These are phyloP conservation scores for Cryptoblepharus egeriae DNA, from an alignment of 2,797 vertebrate species.

Conservation along the genomic window DNA sequence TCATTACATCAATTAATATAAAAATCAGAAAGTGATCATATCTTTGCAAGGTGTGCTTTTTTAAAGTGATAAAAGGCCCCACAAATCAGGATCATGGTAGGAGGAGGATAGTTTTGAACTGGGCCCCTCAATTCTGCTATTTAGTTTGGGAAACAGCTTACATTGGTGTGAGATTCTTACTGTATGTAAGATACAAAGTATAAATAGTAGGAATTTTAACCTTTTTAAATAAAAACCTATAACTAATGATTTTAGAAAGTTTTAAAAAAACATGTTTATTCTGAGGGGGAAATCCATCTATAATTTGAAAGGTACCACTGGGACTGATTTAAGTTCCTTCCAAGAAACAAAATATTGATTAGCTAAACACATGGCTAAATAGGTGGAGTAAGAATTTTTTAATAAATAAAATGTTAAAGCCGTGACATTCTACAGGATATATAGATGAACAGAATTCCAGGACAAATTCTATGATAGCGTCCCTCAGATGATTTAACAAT, in stretches of 20 bases:
- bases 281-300: too few relatives aligned
- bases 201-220: not conserved
- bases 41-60: too few relatives aligned
- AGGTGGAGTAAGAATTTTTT: too few relatives aligned
- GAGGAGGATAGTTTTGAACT: too few relatives aligned
- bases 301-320: not conserved
- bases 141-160: too few relatives aligned
- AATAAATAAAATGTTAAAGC: not conserved
- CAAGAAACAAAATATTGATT: too few relatives aligned
- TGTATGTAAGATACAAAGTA: not conserved
- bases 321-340: not conserved
- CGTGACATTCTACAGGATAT: not conserved
- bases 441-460: not conserved
- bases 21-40: slow-evolving; percentile 1
- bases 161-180: too few relatives aligned
- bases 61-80: not conserved
- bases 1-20: slow-evolving; percentile 56
- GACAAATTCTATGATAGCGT: not conserved
- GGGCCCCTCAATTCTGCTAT: too few relatives aligned
- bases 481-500: not conserved
- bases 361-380: too few relatives aligned
- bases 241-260: not conserved
- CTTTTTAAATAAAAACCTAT: not conserved
- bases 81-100: too few relatives aligned
- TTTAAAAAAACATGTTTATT: not conserved